phyloP scores from a whole-genome alignment of 2,888 invertebrate genomes.

The Silvanus unidentatus region DNA sequence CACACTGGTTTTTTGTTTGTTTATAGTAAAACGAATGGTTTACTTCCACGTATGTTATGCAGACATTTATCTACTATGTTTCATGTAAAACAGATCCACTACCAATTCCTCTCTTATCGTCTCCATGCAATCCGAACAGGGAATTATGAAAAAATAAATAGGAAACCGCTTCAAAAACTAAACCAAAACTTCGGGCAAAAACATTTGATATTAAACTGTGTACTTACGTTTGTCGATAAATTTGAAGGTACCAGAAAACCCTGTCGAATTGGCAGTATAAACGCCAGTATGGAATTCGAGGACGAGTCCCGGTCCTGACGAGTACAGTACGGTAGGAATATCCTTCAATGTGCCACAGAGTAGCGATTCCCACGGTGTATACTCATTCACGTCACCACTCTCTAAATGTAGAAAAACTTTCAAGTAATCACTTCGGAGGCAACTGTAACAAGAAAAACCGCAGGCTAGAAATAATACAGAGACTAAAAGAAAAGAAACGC shows the following conservation, averaged over 20 bases:
- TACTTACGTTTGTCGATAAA: slow-evolving; percentile 72
- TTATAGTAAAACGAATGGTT: background rate
- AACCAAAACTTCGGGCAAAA: too few relatives aligned
- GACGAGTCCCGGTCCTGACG: slow-evolving; percentile 66
- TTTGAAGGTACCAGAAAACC: slow-evolving; percentile 69
- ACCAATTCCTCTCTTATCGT: too few relatives aligned
- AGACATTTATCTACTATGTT: background rate
- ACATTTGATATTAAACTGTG: too few relatives aligned
- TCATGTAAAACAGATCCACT: background rate
- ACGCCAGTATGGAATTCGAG: slow-evolving; percentile 66
- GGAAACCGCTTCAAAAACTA: too few relatives aligned
- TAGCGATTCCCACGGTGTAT: slow-evolving; percentile 67
- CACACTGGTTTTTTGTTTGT: too few relatives aligned
- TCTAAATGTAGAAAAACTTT: slow-evolving; percentile 74
- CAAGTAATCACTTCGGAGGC: slow-evolving; percentile 67
- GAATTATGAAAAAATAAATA: too few relatives aligned
- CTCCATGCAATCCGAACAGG: too few relatives aligned
- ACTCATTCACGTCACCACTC: slow-evolving; percentile 64
- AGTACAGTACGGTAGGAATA: slow-evolving; percentile 67
- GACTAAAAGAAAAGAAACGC: too few relatives aligned
- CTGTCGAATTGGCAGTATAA: slow-evolving; percentile 55
- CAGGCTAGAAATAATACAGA: slow-evolving; percentile 1
- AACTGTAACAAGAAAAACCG: slow-evolving; percentile 55
- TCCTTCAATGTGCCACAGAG: slow-evolving; percentile 66
- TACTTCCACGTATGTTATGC: slow-evolving; percentile 3